These are phyloP conservation scores for Prunella fulvescens DNA, from an alignment of 2,113 vertebrate genomes.

Conservation along the genomic window DNA sequence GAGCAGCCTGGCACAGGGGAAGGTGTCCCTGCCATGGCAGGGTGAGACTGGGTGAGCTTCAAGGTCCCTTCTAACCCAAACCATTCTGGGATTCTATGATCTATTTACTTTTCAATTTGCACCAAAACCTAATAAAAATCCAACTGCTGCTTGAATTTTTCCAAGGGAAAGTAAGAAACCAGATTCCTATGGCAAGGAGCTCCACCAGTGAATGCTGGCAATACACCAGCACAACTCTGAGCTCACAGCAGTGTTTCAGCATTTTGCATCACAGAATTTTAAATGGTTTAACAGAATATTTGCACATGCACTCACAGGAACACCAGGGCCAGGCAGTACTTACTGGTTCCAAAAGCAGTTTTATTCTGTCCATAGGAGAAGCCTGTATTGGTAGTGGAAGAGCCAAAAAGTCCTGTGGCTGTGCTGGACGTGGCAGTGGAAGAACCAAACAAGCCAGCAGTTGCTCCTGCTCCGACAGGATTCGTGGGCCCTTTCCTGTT, in stretches of 20 bases:
- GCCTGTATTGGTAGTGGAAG: conserved; percentile 81
- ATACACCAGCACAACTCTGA: neutral
- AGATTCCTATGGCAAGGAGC: neutral
- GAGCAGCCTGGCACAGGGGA: neutral
- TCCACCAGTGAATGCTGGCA: fast-evolving
- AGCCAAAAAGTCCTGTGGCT: conserved; percentile 86
- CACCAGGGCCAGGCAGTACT: conserved; percentile 11
- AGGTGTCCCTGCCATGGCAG: neutral
- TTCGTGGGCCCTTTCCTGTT: conserved; percentile 91
- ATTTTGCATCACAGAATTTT: neutral
- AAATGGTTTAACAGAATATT: neutral
- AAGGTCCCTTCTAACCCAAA: neutral
- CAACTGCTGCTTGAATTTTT: neutral
- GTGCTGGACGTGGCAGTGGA: conserved; percentile 81
- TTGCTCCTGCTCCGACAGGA: conserved; percentile 80
- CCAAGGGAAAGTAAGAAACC: neutral
- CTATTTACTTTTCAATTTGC: neutral
- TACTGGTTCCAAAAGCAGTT: conserved; percentile 87
- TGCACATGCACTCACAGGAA: neutral
- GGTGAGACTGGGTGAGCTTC: fast-evolving
- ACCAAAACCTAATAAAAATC: neutral
- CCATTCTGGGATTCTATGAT: neutral
- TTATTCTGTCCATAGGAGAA: conserved; percentile 91
- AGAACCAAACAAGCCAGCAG: conserved; percentile 81
- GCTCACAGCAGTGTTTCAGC: neutral